Conservation (phyloP, 1,140 invertebrate species). For the Venustaconcha ellipsiformis region DNA sequence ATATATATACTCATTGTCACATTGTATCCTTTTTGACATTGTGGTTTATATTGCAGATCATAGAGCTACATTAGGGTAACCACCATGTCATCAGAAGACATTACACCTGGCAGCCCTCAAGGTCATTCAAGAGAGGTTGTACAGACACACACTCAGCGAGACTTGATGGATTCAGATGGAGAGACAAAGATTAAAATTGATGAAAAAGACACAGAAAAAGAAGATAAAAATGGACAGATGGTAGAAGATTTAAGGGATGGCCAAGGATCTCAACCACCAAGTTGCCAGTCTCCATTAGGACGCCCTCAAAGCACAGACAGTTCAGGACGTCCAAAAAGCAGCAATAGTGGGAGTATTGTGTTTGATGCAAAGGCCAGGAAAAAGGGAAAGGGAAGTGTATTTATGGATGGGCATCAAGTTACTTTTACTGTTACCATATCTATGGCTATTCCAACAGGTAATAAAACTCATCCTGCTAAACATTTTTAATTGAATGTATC, state of each 20-base stretch:
- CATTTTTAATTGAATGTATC: too few species aligned
- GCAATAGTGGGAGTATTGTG: constrained; percentile 35
- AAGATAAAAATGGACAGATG: background rate
- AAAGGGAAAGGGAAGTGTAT: constrained; percentile 14
- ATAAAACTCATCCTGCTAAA: background rate
- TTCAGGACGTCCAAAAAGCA: constrained; percentile 31
- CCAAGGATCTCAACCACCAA: constrained; percentile 8
- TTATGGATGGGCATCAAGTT: constrained; percentile 43
- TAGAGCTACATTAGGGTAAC: too few species aligned
- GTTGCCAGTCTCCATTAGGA: constrained; percentile 7
- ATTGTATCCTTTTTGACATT: too few species aligned
- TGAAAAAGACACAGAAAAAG: constrained; percentile 30
- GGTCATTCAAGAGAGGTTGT: too few species aligned
- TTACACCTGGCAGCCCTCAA: too few species aligned
- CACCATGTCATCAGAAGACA: too few species aligned
- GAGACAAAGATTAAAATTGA: constrained; percentile 40
- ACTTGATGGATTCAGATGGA: constrained; percentile 14
- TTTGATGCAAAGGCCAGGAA: constrained; percentile 46
- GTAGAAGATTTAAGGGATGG: background rate
- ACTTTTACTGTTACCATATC: constrained; percentile 56
- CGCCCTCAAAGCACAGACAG: constrained; percentile 24
- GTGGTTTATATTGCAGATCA: too few species aligned
- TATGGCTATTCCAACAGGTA: constrained; percentile 54
- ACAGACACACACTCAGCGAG: too few species aligned
- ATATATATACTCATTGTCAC: too few species aligned